Percentiles rank a stretch among this genome's conserved stretches.
Conservation (phyloP, 2,888 invertebrate species). For the Fissipunctia ypsillon region DNA sequence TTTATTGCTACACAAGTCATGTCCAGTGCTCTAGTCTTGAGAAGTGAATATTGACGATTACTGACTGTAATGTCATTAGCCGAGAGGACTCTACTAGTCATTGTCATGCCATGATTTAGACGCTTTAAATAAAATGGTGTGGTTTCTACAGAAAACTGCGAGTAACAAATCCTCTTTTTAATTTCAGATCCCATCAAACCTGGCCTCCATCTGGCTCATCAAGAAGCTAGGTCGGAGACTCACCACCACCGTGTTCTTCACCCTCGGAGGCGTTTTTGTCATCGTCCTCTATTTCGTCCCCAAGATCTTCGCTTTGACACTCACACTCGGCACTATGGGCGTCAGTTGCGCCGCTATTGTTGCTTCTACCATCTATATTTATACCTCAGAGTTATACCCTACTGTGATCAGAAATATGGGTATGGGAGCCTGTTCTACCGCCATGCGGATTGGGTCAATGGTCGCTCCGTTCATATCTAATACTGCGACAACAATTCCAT, state of each 20-base stretch:
- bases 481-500: slow-evolving; percentile 86
- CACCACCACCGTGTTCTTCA: slow-evolving; percentile 91
- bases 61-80: too few relatives aligned
- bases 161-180: background rate
- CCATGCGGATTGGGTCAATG: slow-evolving; percentile 96
- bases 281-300: slow-evolving; percentile 91
- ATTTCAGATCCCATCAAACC: slow-evolving; percentile 90
- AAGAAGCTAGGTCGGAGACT: slow-evolving; percentile 92
- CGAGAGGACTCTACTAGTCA: background rate
- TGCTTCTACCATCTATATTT: slow-evolving; percentile 95
- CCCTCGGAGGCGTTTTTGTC: slow-evolving; percentile 91
- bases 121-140: background rate
- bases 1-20: background rate
- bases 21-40: background rate
- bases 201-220: slow-evolving; percentile 89
- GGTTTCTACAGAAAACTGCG: background rate
- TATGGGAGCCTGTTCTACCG: slow-evolving; percentile 95
- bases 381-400: slow-evolving; percentile 96
- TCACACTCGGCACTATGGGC: slow-evolving; percentile 93
- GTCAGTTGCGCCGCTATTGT: slow-evolving; percentile 95
- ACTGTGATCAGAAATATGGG: slow-evolving; percentile 96
- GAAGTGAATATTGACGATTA: background rate
- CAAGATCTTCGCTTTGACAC: slow-evolving; percentile 87
- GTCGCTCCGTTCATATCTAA: slow-evolving; percentile 95
- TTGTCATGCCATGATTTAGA: background rate